These are phyloP conservation scores for Ceratina japonica DNA, from an alignment of 1,140 invertebrate species.

Conservation along the genomic window DNA sequence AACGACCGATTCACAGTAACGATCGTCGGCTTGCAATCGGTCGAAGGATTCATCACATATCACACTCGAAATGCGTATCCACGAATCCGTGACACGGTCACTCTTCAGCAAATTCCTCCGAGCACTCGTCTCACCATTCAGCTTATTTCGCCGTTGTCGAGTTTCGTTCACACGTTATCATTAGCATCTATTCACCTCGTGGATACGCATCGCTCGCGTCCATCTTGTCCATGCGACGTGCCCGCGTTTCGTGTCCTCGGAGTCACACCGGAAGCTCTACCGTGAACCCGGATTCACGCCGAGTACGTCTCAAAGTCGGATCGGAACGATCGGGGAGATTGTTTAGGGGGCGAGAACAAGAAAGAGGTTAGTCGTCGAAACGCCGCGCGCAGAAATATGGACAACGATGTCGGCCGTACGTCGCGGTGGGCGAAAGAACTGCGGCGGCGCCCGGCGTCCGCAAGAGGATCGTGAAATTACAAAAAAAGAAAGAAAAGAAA, in stretches of 20 bases:
- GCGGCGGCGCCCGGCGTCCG: constrained; percentile 75
- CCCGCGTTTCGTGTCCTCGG: constrained; percentile 54
- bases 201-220: constrained; percentile 56
- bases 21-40: constrained; percentile 30
- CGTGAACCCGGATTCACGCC: too few species aligned
- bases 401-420: constrained; percentile 77
- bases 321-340: too few species aligned
- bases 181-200: constrained; percentile 24
- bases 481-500: constrained; percentile 29
- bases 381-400: constrained; percentile 69
- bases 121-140: background rate
- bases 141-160: too few species aligned
- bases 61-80: constrained; percentile 57
- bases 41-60: constrained; percentile 18
- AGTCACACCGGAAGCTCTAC: too few species aligned
- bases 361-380: constrained; percentile 52
- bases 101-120: too few species aligned
- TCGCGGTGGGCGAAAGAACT: constrained; percentile 80
- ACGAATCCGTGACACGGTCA: constrained; percentile 21
- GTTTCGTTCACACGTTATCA: too few species aligned
- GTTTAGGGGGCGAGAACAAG: background rate
- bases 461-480: constrained; percentile 60
- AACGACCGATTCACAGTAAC: too few species aligned
- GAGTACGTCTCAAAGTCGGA: too few species aligned
- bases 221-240: constrained; percentile 68